Percentiles rank a stretch among this genome's conserved stretches.
Conservation (phyloP, 2,888 invertebrate genomes). For the Oxycera nigricornis region DNA sequence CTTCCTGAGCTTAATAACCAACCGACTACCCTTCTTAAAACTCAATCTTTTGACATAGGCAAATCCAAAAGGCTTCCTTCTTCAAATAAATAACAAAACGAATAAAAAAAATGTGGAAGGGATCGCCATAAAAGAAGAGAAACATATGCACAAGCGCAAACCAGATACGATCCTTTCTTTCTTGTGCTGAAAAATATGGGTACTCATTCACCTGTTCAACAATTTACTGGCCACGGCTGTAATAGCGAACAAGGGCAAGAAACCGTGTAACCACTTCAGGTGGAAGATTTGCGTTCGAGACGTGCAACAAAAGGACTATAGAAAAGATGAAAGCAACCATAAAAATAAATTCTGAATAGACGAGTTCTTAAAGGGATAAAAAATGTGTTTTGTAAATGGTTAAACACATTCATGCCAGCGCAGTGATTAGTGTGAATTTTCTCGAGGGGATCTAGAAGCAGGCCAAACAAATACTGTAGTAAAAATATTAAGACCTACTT, state of each 20-base stretch:
- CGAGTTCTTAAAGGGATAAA: slow-evolving; percentile 14
- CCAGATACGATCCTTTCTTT: background rate
- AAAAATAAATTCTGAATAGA: slow-evolving; percentile 29
- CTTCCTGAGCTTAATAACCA: background rate
- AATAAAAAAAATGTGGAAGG: background rate
- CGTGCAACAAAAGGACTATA: slow-evolving; percentile 30
- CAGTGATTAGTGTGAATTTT: slow-evolving; percentile 29
- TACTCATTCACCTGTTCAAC: slow-evolving; percentile 32
- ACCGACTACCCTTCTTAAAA: slow-evolving; percentile 24
- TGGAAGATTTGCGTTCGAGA: slow-evolving; percentile 31
- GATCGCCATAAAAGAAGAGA: background rate
- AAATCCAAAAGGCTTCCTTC: background rate
- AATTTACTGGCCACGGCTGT: slow-evolving; percentile 16
- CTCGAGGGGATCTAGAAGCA: background rate
- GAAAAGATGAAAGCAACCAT: slow-evolving; percentile 24
- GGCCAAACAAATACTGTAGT: slow-evolving; percentile 14
- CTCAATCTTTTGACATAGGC: slow-evolving; percentile 14
- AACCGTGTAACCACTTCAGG: slow-evolving; percentile 31
- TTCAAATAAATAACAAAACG: background rate
- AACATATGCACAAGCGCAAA: background rate
- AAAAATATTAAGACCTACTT: slow-evolving; percentile 25
- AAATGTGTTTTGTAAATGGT: slow-evolving; percentile 37
- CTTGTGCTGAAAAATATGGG: slow-evolving; percentile 5
- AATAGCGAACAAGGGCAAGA: slow-evolving; percentile 6
- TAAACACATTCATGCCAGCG: slow-evolving; percentile 15